A percentile compares a stretch with the other conserved stretches of the same genome.
Evolutionary conservation across 2,888 invertebrate species (phyloP).

Genomic region (Hedya salicella): DNA sequence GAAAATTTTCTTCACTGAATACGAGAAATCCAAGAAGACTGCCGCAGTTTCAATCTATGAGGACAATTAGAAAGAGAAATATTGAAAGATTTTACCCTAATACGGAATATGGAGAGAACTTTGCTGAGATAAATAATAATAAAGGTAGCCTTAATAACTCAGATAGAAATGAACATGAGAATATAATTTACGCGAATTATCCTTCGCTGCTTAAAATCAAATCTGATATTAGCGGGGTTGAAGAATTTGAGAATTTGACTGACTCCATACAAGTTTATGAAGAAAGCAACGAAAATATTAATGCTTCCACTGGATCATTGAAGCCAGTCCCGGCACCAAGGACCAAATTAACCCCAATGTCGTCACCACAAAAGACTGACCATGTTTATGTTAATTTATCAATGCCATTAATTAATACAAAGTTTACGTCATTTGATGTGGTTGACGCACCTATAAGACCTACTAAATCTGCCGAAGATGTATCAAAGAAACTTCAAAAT

Average conservation of each 20-base stretch:
- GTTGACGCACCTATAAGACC: slow-evolving; percentile 72
- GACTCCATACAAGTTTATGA: slow-evolving; percentile 88
- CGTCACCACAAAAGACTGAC: slow-evolving; percentile 75
- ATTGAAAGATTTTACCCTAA: slow-evolving; percentile 82
- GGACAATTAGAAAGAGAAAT: slow-evolving; percentile 74
- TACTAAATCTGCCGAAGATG: slow-evolving; percentile 70
- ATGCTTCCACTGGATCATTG: slow-evolving; percentile 75
- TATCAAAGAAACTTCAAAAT: slow-evolving; percentile 56
- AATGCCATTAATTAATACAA: slow-evolving; percentile 76
- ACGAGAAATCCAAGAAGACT: slow-evolving; percentile 69
- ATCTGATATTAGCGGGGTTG: slow-evolving; percentile 73
- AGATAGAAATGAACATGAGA: slow-evolving; percentile 53
- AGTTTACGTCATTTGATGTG: slow-evolving; percentile 62
- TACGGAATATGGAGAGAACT: slow-evolving; percentile 78
- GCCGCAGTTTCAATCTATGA: slow-evolving; percentile 80
- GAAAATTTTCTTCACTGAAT: slow-evolving; percentile 78
- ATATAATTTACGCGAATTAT: slow-evolving; percentile 78
- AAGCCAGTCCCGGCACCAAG: slow-evolving; percentile 86
- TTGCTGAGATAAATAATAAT: slow-evolving; percentile 79
- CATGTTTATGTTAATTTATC: slow-evolving; percentile 86
- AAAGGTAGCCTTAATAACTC: slow-evolving; percentile 60
- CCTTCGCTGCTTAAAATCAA: slow-evolving; percentile 68
- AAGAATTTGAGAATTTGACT: slow-evolving; percentile 86
- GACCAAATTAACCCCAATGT: slow-evolving; percentile 71
- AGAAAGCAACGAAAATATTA: slow-evolving; percentile 67